These are phyloP conservation scores for Circaetus cinerascens DNA, from an alignment of 2,113 vertebrate genomes.

Conservation along the genomic window DNA sequence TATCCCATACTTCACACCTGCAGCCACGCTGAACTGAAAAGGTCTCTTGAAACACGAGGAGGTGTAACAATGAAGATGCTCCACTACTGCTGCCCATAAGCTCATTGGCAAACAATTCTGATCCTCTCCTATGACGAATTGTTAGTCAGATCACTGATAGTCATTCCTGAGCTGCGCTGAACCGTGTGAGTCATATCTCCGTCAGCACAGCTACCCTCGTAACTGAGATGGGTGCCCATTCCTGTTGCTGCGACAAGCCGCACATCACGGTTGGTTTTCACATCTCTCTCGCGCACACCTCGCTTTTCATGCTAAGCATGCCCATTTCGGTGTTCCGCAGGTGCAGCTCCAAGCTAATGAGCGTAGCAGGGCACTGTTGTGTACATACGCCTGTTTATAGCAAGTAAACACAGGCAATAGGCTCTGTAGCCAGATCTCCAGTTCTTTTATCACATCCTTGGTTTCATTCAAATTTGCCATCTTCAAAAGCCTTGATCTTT, in stretches of 20 bases:
- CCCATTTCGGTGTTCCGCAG: neutral
- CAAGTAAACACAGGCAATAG: neutral
- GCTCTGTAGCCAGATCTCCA: neutral
- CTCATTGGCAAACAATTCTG: neutral
- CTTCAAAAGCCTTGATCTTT: neutral
- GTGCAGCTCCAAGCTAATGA: neutral
- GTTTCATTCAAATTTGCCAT: neutral
- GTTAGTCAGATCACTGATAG: neutral
- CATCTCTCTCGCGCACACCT: neutral
- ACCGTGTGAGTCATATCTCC: neutral
- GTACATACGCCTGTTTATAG: neutral
- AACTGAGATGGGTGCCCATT: neutral
- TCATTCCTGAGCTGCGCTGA: neutral
- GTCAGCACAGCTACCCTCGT: neutral
- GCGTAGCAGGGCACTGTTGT: neutral
- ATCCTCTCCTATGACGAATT: neutral
- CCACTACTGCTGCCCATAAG: neutral
- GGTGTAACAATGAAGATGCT: neutral
- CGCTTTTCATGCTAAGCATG: neutral
- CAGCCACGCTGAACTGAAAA: neutral
- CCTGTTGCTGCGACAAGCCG: neutral
- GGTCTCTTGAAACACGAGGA: neutral
- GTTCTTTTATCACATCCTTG: neutral
- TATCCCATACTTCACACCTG: neutral
- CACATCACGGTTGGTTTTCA: neutral